These are phyloP conservation scores for Calliphora vomitoria DNA, from an alignment of 2,888 invertebrate genomes.

Conservation along the genomic window DNA sequence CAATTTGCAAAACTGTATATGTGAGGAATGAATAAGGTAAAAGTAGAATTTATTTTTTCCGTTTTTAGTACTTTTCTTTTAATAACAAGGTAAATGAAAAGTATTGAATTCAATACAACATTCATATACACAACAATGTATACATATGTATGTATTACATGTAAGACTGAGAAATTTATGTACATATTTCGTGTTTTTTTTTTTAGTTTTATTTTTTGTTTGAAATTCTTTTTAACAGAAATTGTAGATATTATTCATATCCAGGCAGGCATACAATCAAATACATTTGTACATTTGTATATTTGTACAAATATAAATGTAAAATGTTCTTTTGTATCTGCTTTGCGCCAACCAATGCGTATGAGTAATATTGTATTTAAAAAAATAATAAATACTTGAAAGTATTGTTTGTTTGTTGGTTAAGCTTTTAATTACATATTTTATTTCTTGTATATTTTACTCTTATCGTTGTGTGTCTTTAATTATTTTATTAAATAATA, in stretches of 20 bases:
- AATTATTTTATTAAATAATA: not conserved
- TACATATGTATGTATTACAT: not conserved
- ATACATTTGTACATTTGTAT: not conserved
- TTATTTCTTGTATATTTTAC: not conserved
- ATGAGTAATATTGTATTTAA: constrained; percentile 29
- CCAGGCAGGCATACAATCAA: not conserved
- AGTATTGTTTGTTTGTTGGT: not conserved
- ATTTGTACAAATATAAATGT: no score
- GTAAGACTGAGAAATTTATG: not conserved
- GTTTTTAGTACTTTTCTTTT: not conserved
- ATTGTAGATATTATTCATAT: not conserved
- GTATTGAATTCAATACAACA: constrained; percentile 36
- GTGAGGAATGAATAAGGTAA: not conserved
- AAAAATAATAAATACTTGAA: not conserved
- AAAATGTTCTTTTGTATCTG: not conserved
- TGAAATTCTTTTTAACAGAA: not conserved
- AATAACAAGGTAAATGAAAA: constrained; percentile 31
- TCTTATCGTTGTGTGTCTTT: not conserved
- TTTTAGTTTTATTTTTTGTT: not conserved
- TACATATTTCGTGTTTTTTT: not conserved
- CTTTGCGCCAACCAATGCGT: constrained; percentile 12
- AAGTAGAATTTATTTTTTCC: constrained; percentile 13
- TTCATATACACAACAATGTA: no score
- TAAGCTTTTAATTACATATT: constrained; percentile 1
- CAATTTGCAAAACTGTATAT: constrained; percentile 40